These are phyloP conservation scores for Hyphantria cunea DNA, from an alignment of 1,140 invertebrate genomes.

Conservation along the genomic window DNA sequence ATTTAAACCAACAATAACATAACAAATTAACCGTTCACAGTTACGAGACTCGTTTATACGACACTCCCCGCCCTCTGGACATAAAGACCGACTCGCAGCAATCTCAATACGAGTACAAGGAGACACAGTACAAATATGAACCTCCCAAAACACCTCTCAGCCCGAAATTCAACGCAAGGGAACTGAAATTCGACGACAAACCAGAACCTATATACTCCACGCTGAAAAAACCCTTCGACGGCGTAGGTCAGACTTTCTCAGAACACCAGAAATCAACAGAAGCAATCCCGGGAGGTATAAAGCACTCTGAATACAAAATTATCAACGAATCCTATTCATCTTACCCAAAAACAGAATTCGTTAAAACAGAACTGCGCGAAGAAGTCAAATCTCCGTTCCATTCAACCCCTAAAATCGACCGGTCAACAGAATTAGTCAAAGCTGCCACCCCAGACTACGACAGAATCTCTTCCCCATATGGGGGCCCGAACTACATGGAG, in stretches of 20 bases:
- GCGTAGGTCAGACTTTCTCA: conserved; percentile 65
- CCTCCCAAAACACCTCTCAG: conserved; percentile 67
- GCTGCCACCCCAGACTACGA: conserved; percentile 65
- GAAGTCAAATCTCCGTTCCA: conserved; percentile 73
- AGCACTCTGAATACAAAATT: conserved; percentile 66
- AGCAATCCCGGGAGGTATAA: conserved; percentile 66
- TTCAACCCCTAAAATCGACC: conserved; percentile 65
- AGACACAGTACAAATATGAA: conserved; percentile 67
- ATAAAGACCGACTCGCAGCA: conserved; percentile 50
- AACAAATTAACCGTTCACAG: conserved; percentile 59
- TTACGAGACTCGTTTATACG: conserved; percentile 79
- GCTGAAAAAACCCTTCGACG: conserved; percentile 64
- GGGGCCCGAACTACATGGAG: conserved; percentile 74
- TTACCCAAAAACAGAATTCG: conserved; percentile 63
- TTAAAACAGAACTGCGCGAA: conserved; percentile 56
- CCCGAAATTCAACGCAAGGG: conserved; percentile 79
- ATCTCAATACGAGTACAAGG: conserved; percentile 44
- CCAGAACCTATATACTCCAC: conserved; percentile 67
- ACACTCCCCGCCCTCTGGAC: conserved; percentile 71
- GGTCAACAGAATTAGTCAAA: conserved; percentile 62
- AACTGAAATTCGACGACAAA: conserved; percentile 75
- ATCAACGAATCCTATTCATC: conserved; percentile 71
- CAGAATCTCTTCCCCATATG: conserved; percentile 67
- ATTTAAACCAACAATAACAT: too few species aligned
- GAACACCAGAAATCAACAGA: conserved; percentile 72